A percentile compares a stretch with the other conserved stretches of the same genome.
Conservation (phyloP, 2,888 invertebrate genomes). For the Brachyptera putata region DNA sequence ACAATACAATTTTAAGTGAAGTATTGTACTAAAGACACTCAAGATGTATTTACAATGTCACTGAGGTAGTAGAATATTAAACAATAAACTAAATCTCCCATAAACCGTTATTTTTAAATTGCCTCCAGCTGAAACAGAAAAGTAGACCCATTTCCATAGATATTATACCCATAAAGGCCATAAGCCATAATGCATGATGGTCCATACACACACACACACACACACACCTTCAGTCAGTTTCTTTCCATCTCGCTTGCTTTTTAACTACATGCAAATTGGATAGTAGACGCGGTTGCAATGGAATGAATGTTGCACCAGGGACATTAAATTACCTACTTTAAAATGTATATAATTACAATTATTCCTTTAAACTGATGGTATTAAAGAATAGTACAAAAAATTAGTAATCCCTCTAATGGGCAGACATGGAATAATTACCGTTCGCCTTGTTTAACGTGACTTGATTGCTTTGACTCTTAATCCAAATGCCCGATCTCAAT, state of each 20-base stretch:
- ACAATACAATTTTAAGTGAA: too few species aligned
- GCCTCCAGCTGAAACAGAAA: constrained; percentile 1
- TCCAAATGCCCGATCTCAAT: too few species aligned
- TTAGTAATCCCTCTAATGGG: too few species aligned
- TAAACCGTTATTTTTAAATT: constrained; percentile 1
- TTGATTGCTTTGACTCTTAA: too few species aligned
- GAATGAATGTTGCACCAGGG: constrained; percentile 25
- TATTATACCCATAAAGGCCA: constrained; percentile 30
- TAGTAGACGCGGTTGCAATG: constrained; percentile 14
- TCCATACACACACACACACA: neutral
- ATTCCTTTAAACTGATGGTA: neutral
- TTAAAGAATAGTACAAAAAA: neutral
- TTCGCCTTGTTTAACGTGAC: too few species aligned
- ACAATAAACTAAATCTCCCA: constrained; percentile 17
- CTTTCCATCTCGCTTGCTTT: constrained; percentile 22
- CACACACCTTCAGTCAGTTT: neutral
- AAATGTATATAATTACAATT: constrained; percentile 7
- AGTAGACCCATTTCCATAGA: constrained; percentile 32
- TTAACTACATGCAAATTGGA: constrained; percentile 31
- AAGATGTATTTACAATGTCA: constrained; percentile 1
- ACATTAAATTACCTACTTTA: constrained; percentile 31
- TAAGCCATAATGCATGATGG: neutral
- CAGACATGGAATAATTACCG: too few species aligned
- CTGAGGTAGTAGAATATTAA: constrained; percentile 9
- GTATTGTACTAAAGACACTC: too few species aligned